Conservation (phyloP, 2,888 invertebrate genomes). For the Xestia sexstrigata region DNA sequence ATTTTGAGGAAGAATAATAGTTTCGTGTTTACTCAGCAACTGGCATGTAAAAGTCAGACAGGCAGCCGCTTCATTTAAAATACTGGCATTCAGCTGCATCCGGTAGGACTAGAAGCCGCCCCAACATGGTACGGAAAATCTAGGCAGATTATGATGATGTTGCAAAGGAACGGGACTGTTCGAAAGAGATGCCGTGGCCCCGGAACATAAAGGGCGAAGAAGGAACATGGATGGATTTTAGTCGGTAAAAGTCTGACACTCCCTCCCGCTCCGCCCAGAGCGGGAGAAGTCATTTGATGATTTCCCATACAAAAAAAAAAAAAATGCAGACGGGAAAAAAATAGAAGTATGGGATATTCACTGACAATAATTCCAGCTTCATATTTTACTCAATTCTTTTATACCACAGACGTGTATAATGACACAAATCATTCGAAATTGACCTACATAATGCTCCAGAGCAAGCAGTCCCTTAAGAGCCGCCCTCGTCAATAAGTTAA, state of each 20-base stretch:
- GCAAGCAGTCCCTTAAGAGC: constrained; percentile 16
- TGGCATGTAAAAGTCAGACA: not conserved
- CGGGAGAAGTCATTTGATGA: too few relatives aligned
- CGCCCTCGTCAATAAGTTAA: constrained; percentile 47
- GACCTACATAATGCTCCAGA: constrained; percentile 2
- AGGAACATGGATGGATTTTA: too few relatives aligned
- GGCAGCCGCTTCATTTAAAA: not conserved
- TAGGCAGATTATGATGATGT: not conserved
- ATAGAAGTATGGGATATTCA: not conserved
- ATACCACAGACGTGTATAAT: not conserved
- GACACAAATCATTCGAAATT: constrained; percentile 12
- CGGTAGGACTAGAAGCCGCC: not conserved
- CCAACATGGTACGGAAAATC: not conserved
- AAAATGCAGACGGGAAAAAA: not conserved
- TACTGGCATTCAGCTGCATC: not conserved
- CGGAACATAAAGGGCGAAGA: too few relatives aligned
- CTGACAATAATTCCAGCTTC: not conserved
- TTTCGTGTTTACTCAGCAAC: not conserved
- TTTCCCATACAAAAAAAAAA: too few relatives aligned
- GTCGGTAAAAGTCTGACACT: too few relatives aligned
- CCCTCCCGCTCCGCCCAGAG: too few relatives aligned
- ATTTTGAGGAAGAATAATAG: not conserved
- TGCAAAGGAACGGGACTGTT: not conserved
- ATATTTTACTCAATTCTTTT: constrained; percentile 9
- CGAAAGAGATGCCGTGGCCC: too few relatives aligned